Base-by-base conservation (phyloP, 1,140 invertebrate genomes). In the Drosophila orosa region DNA sequence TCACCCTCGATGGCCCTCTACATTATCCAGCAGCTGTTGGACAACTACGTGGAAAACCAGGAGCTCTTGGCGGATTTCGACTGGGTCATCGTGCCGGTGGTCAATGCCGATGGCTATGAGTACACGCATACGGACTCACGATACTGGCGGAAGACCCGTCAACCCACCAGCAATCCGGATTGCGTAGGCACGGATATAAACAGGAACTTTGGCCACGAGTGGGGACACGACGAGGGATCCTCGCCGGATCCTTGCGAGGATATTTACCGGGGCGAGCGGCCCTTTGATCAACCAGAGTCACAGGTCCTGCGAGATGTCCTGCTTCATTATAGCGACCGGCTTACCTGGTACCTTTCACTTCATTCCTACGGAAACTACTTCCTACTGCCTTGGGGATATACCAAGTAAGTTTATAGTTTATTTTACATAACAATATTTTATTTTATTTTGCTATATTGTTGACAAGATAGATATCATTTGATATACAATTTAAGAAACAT, bases 311-410 rank as follows among this genome's bases (percentile, higher is more conserved):
- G 93, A 40, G 92, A 94, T 78, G 77, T 92, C 0, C 74, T 93
- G 1, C 69, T 91, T 1, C 91, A 93, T 3, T 92, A 95, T 19
- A 92, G 93, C 6, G 85, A 92, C 7, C 91, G 93, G 3, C 91
- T 95, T 13, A 93, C 93, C 25, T 92, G 95, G 27, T 97, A 96
- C 71, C 91, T 97, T 4, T 94, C 95, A 0, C 82, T 97, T 9
- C 96, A 97, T 71, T 95, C 95, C 35, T 95, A 93, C 81, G 95
- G 95, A 29, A 93, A 94, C 81, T 94, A 94, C 81, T 89, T 96
- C 22, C 80, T 96, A 2, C 95, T 96, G 76, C 96, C 96, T 15
- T 96, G 95, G 94, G 96, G 96, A 22, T 95, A 94, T 74, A 95
- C 94, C 8, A 59, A 63, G 84, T 57, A 29, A 56, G 89, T 77